phyloP scores from a whole-genome alignment of 2,888 invertebrate genomes.

The Gymnocheta viridis region DNA sequence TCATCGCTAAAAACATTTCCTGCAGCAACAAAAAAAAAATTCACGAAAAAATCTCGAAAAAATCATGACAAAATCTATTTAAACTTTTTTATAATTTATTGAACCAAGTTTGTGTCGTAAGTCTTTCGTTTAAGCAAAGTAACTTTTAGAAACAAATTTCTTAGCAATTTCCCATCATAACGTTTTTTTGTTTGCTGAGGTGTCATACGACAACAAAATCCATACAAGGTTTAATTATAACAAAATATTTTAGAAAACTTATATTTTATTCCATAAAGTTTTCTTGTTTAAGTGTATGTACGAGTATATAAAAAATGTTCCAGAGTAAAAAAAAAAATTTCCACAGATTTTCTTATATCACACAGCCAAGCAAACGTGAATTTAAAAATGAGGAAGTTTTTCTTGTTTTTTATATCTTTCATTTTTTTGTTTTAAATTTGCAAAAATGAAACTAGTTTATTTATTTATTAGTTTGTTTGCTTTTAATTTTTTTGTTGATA shows the following conservation, averaged over 20 bases:
- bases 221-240: constrained; percentile 34
- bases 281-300: neutral
- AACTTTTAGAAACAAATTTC: neutral
- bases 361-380: neutral
- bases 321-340: constrained; percentile 1
- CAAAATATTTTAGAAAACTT: constrained; percentile 4
- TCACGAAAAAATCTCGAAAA: neutral
- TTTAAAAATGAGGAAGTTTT: constrained; percentile 66
- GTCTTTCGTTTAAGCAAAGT: neutral
- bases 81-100: neutral
- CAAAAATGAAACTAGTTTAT: constrained; percentile 63
- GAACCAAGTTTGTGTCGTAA: neutral
- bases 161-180: neutral
- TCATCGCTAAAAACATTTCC: neutral
- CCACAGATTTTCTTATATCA: constrained; percentile 28
- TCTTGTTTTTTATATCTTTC: constrained; percentile 15
- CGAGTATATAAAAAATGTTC: neutral
- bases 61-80: neutral
- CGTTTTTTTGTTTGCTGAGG: neutral
- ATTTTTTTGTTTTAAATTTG: constrained; percentile 23
- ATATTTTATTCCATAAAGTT: constrained; percentile 3
- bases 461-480: constrained; percentile 40
- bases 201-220: neutral
- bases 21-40: neutral
- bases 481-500: constrained; percentile 20